Conservation (phyloP, 2,797 vertebrate genomes). For the Cephalopachus bancanus region DNA sequence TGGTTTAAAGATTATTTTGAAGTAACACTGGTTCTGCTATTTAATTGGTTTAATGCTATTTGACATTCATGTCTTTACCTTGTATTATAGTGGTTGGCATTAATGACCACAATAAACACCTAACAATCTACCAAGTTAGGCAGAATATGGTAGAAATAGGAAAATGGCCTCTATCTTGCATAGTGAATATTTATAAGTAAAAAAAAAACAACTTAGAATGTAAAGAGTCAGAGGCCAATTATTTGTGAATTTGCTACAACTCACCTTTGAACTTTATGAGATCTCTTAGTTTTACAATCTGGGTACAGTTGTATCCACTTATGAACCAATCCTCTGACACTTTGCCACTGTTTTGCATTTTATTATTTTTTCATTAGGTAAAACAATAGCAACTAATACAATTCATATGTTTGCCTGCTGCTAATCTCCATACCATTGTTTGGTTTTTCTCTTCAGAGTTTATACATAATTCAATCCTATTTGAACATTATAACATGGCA, state of each 20-base stretch:
- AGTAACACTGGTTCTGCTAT: not conserved
- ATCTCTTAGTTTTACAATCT: not conserved
- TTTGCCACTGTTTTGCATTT: constrained; percentile 29
- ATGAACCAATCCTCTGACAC: not conserved
- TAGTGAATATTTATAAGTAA: not conserved
- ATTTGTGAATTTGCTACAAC: not conserved
- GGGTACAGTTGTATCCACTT: not conserved
- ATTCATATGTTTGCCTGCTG: constrained; percentile 69
- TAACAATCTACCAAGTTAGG: not conserved
- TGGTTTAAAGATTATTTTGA: not conserved
- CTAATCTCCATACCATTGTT: constrained; percentile 78
- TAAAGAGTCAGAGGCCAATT: not conserved
- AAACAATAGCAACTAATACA: constrained; percentile 79
- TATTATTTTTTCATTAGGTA: constrained; percentile 76
- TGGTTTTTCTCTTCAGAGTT: constrained; percentile 76
- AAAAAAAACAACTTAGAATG: not conserved
- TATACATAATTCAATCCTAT: constrained; percentile 80
- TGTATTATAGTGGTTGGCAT: not conserved
- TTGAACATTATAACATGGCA: constrained; percentile 57
- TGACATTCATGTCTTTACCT: not conserved
- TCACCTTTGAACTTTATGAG: not conserved
- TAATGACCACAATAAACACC: not conserved
- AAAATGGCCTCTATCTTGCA: not conserved
- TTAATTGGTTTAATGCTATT: not conserved
- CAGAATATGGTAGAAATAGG: not conserved